These are phyloP conservation scores for Watsonalla cultraria DNA, from an alignment of 2,888 invertebrate genomes.

Conservation along the genomic window DNA sequence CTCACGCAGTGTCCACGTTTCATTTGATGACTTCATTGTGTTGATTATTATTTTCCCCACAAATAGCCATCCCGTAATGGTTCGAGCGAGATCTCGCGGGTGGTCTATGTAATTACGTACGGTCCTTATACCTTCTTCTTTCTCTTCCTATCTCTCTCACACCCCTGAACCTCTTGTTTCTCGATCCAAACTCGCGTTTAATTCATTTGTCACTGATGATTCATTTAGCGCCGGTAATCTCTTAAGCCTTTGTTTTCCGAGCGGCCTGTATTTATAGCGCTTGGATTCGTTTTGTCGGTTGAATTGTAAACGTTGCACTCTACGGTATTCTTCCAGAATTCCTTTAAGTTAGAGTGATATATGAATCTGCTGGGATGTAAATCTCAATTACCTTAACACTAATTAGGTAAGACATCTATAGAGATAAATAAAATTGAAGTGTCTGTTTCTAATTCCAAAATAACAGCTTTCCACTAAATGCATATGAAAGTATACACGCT, in stretches of 20 bases:
- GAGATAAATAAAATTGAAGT: too few species aligned
- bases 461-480: too few species aligned
- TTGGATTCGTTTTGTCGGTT: too few species aligned
- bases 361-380: too few species aligned
- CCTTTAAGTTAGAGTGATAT: too few species aligned
- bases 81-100: conserved; percentile 51
- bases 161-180: conserved; percentile 16
- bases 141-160: conserved; percentile 42
- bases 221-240: background rate
- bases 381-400: too few species aligned
- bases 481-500: too few species aligned
- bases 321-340: too few species aligned
- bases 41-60: conserved; percentile 53
- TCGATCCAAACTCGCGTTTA: conserved; percentile 3
- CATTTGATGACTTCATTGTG: conserved; percentile 68
- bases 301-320: too few species aligned
- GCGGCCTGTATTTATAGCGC: background rate
- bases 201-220: background rate
- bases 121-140: conserved; percentile 32
- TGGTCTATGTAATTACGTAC: conserved; percentile 64
- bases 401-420: too few species aligned
- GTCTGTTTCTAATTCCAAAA: too few species aligned
- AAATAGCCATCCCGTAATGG: conserved; percentile 55
- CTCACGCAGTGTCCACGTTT: conserved; percentile 22
- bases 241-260: background rate